Evolutionary conservation across 2,888 invertebrate species (phyloP).

Genomic region (Lobophora halterata): DNA sequence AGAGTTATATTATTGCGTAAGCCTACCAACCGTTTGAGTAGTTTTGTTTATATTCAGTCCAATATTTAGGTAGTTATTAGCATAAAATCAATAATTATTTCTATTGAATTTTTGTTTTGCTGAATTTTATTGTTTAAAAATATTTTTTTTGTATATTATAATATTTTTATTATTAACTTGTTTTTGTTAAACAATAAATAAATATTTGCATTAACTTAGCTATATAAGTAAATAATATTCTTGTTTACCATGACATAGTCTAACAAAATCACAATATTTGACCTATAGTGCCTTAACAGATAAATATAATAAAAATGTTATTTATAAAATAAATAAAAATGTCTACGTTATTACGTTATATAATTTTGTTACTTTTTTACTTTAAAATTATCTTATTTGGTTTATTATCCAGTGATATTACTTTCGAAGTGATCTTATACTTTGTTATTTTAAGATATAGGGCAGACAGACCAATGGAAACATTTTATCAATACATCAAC

Average conservation of each 20-base stretch:
- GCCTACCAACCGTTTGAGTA: constrained; percentile 22
- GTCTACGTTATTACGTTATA: too few species aligned
- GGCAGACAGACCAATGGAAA: constrained; percentile 16
- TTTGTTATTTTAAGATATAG: constrained; percentile 37
- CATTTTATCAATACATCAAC: constrained; percentile 21
- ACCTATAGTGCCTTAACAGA: constrained; percentile 6
- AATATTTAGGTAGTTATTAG: constrained; percentile 18
- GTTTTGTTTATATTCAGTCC: constrained; percentile 31
- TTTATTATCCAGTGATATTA: constrained; percentile 48
- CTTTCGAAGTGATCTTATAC: constrained; percentile 42
- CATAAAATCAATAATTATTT: constrained; percentile 17
- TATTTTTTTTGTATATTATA: background rate
- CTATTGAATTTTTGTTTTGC: constrained; percentile 23
- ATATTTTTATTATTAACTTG: background rate
- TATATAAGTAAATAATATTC: constrained; percentile 1
- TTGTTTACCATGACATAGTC: constrained; percentile 19
- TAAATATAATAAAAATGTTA: constrained; percentile 5
- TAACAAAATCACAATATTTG: constrained; percentile 19
- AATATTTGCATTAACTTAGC: too few species aligned
- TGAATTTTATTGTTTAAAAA: constrained; percentile 7
- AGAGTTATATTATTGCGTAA: too few species aligned
- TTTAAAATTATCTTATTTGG: constrained; percentile 25
- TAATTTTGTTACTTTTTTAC: constrained; percentile 53
- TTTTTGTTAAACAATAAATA: too few species aligned
- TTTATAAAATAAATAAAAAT: too few species aligned